Evolutionary conservation across 1,140 invertebrate species (phyloP), one percentile per base, ranked within the genome.

Genomic region (Lutraria rhynchaena): DNA sequence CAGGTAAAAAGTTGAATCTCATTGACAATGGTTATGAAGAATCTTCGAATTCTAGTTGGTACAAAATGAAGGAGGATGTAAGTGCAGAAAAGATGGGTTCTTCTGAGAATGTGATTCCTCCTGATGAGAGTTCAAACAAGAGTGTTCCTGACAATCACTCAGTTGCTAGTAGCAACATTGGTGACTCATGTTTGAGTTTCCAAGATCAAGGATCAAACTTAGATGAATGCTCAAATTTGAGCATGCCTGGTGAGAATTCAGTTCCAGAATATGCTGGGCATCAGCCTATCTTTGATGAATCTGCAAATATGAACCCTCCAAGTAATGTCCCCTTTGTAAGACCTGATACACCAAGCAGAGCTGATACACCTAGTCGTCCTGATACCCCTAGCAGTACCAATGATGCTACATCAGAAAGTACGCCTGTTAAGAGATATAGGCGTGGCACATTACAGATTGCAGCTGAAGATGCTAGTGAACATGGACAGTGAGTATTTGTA

Each of bases 381-480:
- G 69, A 73, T 29, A 73, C 78, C 19, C 69, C 69, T 9, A 61
- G 57, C 19, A 63, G 73, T 61, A 46, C 55, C 7, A 29, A n/a
- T 17, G 73, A 69, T 57, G 51, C 49, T n/a, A 67, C 67, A 44
- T 51, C 41, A 4, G 65, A 80, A 3, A 70, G 29, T 60, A 80
- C 76, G 27, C 76, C 76, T 2, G 63, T 60, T 3, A 80, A 80
- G 27, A 58, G 53, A 44, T 63, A 41, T 29, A 55, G 76, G 33
- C 53, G 76, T 58, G 76, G 76, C 3, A 80, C 76, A 17, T 29
- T 80, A 24, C 76, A 80, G 65, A 80, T 80, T n/a, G 76, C 76
- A 29, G 76, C 76, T 29, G 76, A 80, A n/a, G 76, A 80, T 70
- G 76, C 76, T n/a, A 80, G 65, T 69, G 76, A 80, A 46, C 76